Percentiles rank a stretch among this genome's conserved stretches.
Evolutionary conservation across 64 coral and sea anemone species (phyloP).

Genomic region (Cladopsammia gracilis): DNA sequence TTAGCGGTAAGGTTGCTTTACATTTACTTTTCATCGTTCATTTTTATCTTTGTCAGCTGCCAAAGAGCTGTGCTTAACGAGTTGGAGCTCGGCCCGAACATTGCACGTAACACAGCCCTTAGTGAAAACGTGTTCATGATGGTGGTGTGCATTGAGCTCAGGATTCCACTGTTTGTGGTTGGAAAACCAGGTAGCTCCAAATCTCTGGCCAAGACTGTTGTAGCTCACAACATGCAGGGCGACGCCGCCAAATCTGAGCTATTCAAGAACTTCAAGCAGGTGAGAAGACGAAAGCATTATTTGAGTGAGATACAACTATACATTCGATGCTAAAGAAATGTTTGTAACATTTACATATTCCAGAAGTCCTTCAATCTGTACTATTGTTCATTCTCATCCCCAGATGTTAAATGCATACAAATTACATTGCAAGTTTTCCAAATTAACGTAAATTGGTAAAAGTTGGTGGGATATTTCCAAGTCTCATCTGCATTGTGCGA

Average conservation of each 20-base stretch:
- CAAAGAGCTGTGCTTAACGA: constrained; percentile 82
- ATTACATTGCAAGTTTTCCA: too few relatives aligned
- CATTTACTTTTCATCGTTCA: too few relatives aligned
- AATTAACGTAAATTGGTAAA: too few relatives aligned
- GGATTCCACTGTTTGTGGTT: constrained; percentile 85
- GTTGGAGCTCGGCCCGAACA: constrained; percentile 87
- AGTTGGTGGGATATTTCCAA: too few relatives aligned
- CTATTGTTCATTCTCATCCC: too few relatives aligned
- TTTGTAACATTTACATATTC: too few relatives aligned
- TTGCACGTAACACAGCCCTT: constrained; percentile 87
- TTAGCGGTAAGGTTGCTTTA: neutral
- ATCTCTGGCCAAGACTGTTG: constrained; percentile 88
- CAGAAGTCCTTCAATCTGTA: too few relatives aligned
- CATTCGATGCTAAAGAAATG: too few relatives aligned
- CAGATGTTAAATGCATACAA: too few relatives aligned
- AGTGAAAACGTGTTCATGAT: constrained; percentile 93
- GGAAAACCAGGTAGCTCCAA: constrained; percentile 90
- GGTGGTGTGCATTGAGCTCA: constrained; percentile 81
- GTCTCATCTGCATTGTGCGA: too few relatives aligned
- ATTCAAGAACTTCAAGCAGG: constrained; percentile 85
- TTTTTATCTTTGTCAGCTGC: constrained; percentile 59
- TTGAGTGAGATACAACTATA: neutral
- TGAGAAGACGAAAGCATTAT: neutral
- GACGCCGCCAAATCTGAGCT: constrained; percentile 72
- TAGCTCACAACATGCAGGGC: constrained; percentile 90